Conservation (phyloP, 1,140 invertebrate species). For the Colletes latitarsis region DNA sequence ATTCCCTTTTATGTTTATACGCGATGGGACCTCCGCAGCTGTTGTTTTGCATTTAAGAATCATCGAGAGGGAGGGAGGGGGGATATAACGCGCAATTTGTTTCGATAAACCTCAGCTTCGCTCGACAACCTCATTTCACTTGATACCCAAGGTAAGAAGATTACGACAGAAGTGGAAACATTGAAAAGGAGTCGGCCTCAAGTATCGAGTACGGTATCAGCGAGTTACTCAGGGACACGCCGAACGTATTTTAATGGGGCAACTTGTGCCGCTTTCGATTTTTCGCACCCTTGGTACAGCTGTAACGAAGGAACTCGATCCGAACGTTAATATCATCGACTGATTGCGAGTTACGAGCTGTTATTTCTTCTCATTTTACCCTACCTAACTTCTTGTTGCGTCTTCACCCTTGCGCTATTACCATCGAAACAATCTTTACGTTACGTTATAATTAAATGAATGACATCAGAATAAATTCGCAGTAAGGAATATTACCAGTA, state of each 20-base stretch:
- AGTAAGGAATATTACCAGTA: no score
- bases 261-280: slow-evolving; percentile 8
- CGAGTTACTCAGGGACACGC: not conserved
- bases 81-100: not conserved
- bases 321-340: slow-evolving; percentile 11
- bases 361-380: not conserved
- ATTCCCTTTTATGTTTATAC: no score
- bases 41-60: no score
- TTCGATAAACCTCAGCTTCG: slow-evolving; percentile 2
- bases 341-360: slow-evolving; percentile 33
- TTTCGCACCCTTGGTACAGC: slow-evolving; percentile 10
- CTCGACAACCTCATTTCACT: slow-evolving; percentile 27
- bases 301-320: not conserved
- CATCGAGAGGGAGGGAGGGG: not conserved
- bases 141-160: slow-evolving; percentile 5
- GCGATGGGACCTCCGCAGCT: no score
- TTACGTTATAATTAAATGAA: not conserved
- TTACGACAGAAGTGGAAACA: slow-evolving; percentile 35
- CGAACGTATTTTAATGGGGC: slow-evolving; percentile 28
- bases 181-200: slow-evolving; percentile 29
- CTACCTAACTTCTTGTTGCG: not conserved
- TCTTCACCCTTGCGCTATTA: not conserved
- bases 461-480: no score
- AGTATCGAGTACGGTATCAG: slow-evolving; percentile 19
- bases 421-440: not conserved